Evolutionary conservation across 2,888 invertebrate species (phyloP), one percentile per base, ranked within the genome.

Genomic region (Lepidochitona cinerea): DNA sequence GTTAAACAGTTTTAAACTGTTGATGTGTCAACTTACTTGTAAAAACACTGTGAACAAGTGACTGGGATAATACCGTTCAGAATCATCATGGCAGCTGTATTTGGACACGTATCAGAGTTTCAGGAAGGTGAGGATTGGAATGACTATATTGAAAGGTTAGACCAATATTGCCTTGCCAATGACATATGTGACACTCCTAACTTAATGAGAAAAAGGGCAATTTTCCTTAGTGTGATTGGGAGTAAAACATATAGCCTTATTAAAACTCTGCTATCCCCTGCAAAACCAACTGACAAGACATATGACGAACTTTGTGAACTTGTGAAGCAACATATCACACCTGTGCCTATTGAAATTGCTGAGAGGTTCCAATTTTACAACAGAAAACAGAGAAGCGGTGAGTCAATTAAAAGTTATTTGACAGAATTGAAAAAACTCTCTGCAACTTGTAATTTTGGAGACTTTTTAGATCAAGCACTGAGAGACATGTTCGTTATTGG

Each of bases 341-440:
- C 69, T 18, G 32, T 23, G 32, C 52, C 52, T 23, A 52, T 69
- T 9, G 52, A 52, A n/a, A n/a, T n/a, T n/a, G n/a, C n/a, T n/a
- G n/a, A n/a, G n/a, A n/a, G n/a, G n/a, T n/a, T n/a, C n/a, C 6
- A 69, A 33, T 69, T 69, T 49, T 12, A 69, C 29, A 41, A 52
- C n/a, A 4, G 52, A 12, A 49, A 32, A 18, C 69, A 69, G 49
- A 69, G 52, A 35, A 26, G 12, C 3, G 69, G 69, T 26, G 69
- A 52, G 32, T 9, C 26, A 7, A n/a, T 37, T 5, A 37, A 23
- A 32, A 14, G 33, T 5, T 49, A 52, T 7, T 4, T 52, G n/a
- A 35, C 37, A 7, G 69, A 37, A 12, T n/a, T 69, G n/a, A 41
- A 7, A 23, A 14, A 69, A 32, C 33, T 67, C 37, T 9, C 9